phyloP scores from a whole-genome alignment of 2,797 vertebrate species.

The Dallia pectoralis region DNA sequence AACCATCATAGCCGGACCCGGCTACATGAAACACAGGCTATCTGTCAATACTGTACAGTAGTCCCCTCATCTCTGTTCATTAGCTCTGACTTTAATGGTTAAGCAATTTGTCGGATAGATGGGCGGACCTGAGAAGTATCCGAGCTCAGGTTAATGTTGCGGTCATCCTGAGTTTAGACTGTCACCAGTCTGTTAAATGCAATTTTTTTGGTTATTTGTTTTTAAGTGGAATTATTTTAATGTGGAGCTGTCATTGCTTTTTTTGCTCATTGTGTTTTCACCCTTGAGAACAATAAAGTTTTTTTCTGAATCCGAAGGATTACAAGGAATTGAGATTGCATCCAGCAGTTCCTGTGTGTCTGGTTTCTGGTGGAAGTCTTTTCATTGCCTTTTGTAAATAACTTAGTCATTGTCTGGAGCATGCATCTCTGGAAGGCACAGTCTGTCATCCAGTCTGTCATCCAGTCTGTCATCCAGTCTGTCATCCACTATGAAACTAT shows the following conservation, averaged over 20 bases:
- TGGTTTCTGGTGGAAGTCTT: background rate
- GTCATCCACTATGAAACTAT: background rate
- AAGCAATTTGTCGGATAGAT: background rate
- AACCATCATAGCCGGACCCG: background rate
- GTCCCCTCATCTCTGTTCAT: background rate
- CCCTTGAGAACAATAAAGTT: background rate
- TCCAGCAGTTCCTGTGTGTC: constrained; percentile 1
- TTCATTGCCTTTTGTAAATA: constrained; percentile 1
- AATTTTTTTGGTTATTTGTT: too few relatives aligned
- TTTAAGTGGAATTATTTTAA: too few relatives aligned
- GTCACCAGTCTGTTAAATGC: too few relatives aligned
- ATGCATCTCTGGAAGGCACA: background rate
- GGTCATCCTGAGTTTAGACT: background rate
- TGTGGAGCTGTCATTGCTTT: background rate
- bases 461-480: too few relatives aligned
- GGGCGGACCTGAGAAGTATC: background rate
- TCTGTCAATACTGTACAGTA: background rate
- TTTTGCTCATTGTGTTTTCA: background rate
- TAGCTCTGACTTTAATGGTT: background rate
- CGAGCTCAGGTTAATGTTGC: background rate
- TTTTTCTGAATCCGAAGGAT: background rate
- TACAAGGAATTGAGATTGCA: background rate
- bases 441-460: too few relatives aligned
- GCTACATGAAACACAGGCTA: background rate
- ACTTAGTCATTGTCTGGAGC: background rate